Evolutionary conservation across 1,140 invertebrate species (phyloP).

Genomic region (Metopolophium dirhodum): DNA sequence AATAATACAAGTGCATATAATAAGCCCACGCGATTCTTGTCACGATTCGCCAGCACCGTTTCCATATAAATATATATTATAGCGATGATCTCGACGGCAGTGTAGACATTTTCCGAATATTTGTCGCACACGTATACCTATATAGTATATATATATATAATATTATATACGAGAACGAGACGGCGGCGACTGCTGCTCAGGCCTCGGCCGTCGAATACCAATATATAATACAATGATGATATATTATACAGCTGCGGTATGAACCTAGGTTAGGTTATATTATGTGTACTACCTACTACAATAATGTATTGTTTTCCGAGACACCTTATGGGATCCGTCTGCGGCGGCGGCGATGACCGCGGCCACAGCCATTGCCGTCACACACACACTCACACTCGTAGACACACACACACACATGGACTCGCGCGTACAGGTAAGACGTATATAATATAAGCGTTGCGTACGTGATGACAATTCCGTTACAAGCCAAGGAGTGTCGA

Average conservation of each 20-base stretch:
- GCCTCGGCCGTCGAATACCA: not conserved
- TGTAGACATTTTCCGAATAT: not conserved
- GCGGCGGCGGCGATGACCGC: slow-evolving; percentile 11
- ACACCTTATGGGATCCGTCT: slow-evolving; percentile 33
- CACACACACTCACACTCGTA: not conserved
- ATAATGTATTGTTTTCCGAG: slow-evolving; percentile 11
- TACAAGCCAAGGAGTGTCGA: slow-evolving; percentile 45
- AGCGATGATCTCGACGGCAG: not conserved
- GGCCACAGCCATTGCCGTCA: not conserved
- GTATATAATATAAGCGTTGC: not conserved
- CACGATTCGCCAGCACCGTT: not conserved
- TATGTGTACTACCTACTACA: slow-evolving; percentile 1
- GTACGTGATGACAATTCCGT: slow-evolving; percentile 56
- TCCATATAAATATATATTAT: not conserved
- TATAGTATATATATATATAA: no score
- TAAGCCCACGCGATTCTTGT: not conserved
- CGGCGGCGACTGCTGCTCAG: not conserved
- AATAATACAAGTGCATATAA: not conserved
- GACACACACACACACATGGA: not conserved
- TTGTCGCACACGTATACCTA: not conserved
- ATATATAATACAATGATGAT: not conserved
- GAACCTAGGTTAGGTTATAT: not conserved
- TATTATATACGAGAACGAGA: not conserved
- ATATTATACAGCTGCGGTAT: not conserved
- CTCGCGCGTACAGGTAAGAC: not conserved